Evolutionary conservation across 2,113 vertebrate species (phyloP).

Genomic region (Anolis carolinensis): DNA sequence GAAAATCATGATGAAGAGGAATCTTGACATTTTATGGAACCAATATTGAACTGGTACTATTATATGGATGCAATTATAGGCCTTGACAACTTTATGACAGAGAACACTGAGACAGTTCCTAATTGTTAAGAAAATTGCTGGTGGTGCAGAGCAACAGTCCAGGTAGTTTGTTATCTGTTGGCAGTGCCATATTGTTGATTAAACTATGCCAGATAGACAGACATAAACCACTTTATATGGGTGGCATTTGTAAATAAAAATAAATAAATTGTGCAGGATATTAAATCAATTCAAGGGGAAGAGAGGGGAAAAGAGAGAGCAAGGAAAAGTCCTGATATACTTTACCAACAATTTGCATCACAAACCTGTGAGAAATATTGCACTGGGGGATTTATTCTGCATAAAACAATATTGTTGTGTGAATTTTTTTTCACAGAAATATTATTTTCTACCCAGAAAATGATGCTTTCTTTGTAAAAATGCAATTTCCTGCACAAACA

Average conservation of each 20-base stretch:
- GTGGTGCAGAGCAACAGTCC: neutral
- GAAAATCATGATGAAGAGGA: neutral
- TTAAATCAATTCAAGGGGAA: neutral
- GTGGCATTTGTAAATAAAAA: neutral
- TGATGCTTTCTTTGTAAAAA: no score
- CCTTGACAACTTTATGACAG: neutral
- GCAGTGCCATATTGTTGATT: neutral
- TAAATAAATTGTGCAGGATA: neutral
- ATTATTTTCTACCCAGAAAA: no score
- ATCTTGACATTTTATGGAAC: slow-evolving; percentile 1
- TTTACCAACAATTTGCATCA: no score
- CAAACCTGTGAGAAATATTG: no score
- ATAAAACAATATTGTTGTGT: no score
- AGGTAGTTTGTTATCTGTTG: slow-evolving; percentile 1
- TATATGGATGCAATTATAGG: neutral
- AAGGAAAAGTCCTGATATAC: no score
- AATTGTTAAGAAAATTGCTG: slow-evolving; percentile 1
- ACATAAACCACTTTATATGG: neutral
- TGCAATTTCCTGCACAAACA: no score
- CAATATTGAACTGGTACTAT: neutral
- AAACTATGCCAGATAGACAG: neutral
- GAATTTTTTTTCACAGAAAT: no score
- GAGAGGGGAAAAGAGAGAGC: neutral
- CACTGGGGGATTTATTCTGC: no score
- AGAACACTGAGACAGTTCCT: neutral